Evolutionary conservation across 1,140 invertebrate species (phyloP), one percentile per base, ranked within the genome.

Genomic region (Sminthurinus signatus): DNA sequence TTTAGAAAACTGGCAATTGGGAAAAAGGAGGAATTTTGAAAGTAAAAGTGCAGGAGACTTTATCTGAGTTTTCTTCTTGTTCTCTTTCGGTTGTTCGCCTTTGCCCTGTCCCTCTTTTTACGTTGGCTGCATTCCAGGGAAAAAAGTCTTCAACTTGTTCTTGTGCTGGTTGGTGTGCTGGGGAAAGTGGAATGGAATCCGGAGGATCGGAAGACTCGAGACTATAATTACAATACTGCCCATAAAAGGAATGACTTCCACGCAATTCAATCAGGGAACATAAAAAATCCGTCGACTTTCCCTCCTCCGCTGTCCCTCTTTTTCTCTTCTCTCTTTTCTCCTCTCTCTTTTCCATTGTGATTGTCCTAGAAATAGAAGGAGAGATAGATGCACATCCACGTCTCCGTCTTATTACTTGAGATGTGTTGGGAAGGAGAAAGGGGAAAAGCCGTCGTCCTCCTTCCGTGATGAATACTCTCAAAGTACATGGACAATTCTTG

Each of bases 181-280:
- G 10, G n/a, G 10, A 42, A 42, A 42, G 39, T 42, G n/a, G 39
- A 42, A 42, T 42, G 39, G 39, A 42, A n/a, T 10, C 10, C 10
- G n/a, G 39, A 48, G 44, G n/a, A n/a, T 10, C 5, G n/a, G 44
- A 48, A n/a, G 44, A 48, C n/a, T n/a, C 44, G 54, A 64, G 56
- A 43, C 43, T 51, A 64, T 64, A 64, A 64, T 64, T 64, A 64
- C 62, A 64, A 58, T 64, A 51, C 62, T 52, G 62, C 51, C 62
- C 62, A 64, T 64, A 64, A 64, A 64, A 64, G 55, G 55, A 64
- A 64, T 64, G 55, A 64, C 62, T 64, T 64, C 62, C 52, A 63
- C 61, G 61, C 62, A 64, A 64, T 64, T 64, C 62, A 64, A 64
- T 64, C 62, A 64, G 55, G 44, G 25, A 52, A 42, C 46, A 64